These are phyloP conservation scores for Cotesia glomerata DNA, from an alignment of 1,140 invertebrate species.

Conservation along the genomic window DNA sequence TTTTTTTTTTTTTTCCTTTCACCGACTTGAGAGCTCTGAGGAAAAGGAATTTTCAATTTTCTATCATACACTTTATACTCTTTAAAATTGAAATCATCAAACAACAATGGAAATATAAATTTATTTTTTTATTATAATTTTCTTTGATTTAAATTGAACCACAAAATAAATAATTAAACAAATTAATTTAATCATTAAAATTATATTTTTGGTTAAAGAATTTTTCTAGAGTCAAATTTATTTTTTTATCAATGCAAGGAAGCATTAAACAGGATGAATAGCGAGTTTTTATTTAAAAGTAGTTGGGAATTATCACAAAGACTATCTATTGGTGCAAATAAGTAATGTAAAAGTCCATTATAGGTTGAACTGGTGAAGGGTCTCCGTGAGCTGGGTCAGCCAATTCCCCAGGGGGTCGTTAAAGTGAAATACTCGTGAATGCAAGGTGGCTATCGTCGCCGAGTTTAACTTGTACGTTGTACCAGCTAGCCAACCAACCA, in stretches of 20 bases:
- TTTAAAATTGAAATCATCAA: conserved; percentile 8
- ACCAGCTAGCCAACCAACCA: background rate
- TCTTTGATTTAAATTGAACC: no score
- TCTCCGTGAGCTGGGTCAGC: conserved; percentile 56
- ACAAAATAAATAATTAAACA: no score
- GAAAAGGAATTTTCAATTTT: conserved; percentile 62
- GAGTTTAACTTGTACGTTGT: background rate
- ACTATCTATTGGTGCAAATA: conserved; percentile 55
- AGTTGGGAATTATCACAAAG: background rate
- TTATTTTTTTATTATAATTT: no score
- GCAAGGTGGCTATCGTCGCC: conserved; percentile 53
- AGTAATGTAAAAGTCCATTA: conserved; percentile 64
- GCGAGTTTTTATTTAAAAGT: no score
- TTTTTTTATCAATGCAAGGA: no score
- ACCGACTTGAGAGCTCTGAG: conserved; percentile 5
- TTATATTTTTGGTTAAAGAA: no score
- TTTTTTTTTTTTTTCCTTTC: background rate
- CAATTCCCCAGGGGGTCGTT: conserved; percentile 62
- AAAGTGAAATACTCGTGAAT: conserved; percentile 65
- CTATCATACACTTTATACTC: conserved; percentile 14
- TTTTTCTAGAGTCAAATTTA: no score
- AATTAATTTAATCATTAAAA: no score
- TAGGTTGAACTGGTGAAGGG: conserved; percentile 60
- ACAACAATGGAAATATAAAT: conserved; percentile 1
- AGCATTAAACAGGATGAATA: no score